These are phyloP conservation scores for Acromyrmex charruanus DNA, from an alignment of 1,140 invertebrate genomes.

Conservation along the genomic window DNA sequence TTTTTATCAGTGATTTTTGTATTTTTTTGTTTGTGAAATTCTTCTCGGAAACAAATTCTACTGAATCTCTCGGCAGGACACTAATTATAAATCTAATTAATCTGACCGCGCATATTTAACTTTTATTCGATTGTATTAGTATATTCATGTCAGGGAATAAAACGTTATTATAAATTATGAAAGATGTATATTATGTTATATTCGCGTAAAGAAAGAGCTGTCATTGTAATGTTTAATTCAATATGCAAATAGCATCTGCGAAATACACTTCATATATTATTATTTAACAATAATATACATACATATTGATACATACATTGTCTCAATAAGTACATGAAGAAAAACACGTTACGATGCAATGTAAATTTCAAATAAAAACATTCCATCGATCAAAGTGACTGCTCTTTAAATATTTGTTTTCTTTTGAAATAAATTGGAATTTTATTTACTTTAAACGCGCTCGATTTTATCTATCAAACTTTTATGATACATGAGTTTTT, in stretches of 20 bases:
- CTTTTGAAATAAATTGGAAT: not conserved
- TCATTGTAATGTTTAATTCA: not conserved
- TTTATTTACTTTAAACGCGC: constrained; percentile 11
- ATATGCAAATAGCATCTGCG: not conserved
- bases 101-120: not conserved
- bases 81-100: constrained; percentile 7
- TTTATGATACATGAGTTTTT: not conserved
- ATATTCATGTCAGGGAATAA: constrained; percentile 19
- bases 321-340: not conserved
- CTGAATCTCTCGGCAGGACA: not conserved
- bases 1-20: not conserved
- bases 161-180: constrained; percentile 25
- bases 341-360: not conserved
- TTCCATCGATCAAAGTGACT: not conserved
- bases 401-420: constrained; percentile 10
- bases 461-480: not conserved
- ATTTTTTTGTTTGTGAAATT: not conserved
- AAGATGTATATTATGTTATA: constrained; percentile 3
- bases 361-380: not conserved
- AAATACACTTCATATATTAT: not conserved
- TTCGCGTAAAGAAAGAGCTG: not conserved
- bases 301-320: not conserved
- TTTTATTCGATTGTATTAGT: not conserved
- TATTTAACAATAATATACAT: not conserved
- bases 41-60: not conserved